These are phyloP conservation scores for Leistus spinibarbis DNA, from an alignment of 2,888 invertebrate genomes.

Conservation along the genomic window DNA sequence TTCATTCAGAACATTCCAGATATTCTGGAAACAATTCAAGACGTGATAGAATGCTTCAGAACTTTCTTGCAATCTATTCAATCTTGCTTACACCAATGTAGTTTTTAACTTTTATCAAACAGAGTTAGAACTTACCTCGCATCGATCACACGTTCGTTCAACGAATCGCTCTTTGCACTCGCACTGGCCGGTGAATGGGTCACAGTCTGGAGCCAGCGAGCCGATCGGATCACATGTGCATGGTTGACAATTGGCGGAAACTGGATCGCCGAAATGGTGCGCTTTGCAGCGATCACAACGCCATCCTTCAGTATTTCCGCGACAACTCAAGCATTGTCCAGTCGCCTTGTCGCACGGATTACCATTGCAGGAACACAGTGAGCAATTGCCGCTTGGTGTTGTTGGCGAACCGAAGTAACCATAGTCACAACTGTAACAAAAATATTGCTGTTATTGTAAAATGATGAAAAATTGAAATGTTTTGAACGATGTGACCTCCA, in stretches of 20 bases:
- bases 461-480: too few species aligned
- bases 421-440: slow-evolving; percentile 70
- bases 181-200: slow-evolving; percentile 76
- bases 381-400: slow-evolving; percentile 72
- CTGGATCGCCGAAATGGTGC: slow-evolving; percentile 70
- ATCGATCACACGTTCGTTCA: slow-evolving; percentile 74
- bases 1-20: too few species aligned
- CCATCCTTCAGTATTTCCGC: slow-evolving; percentile 74
- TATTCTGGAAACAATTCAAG: not conserved
- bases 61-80: too few species aligned
- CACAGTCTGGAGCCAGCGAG: slow-evolving; percentile 72
- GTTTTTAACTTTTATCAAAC: not conserved
- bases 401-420: slow-evolving; percentile 86
- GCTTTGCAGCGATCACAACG: slow-evolving; percentile 72
- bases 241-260: slow-evolving; percentile 66
- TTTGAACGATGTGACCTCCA: too few species aligned
- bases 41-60: not conserved
- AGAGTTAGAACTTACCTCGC: slow-evolving; percentile 58
- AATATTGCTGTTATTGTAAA: not conserved
- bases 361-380: slow-evolving; percentile 84
- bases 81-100: not conserved
- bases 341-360: slow-evolving; percentile 83
- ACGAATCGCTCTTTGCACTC: slow-evolving; percentile 73
- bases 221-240: slow-evolving; percentile 83
- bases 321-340: slow-evolving; percentile 87